Conservation (phyloP, 2,113 vertebrate species). For the Turdus rufiventris region DNA sequence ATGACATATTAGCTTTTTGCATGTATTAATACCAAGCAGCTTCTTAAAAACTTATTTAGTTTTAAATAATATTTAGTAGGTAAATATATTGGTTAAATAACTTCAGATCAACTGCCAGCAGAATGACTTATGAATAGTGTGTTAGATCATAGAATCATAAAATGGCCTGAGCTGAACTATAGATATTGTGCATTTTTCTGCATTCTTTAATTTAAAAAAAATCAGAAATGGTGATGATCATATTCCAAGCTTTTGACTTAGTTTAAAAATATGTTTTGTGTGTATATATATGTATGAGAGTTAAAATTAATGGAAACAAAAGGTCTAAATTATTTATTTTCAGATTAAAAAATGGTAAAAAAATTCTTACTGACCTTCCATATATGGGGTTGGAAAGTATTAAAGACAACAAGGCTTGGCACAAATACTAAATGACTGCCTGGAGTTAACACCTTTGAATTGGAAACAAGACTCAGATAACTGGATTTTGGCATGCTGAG, state of each 20-base stretch:
- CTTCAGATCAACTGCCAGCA: not conserved
- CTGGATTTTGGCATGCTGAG: not conserved
- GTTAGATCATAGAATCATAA: not conserved
- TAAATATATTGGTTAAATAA: not conserved
- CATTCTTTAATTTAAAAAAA: not conserved
- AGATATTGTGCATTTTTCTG: not conserved
- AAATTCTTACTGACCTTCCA: not conserved
- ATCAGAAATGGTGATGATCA: not conserved
- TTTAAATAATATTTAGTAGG: not conserved
- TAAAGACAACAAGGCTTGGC: not conserved
- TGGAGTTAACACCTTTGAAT: not conserved
- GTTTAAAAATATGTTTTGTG: not conserved
- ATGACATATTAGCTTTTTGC: not conserved
- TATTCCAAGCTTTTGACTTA: not conserved
- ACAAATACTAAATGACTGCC: not conserved
- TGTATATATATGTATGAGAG: not conserved
- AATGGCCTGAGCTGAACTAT: not conserved
- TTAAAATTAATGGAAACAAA: not conserved
- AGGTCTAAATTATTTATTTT: not conserved
- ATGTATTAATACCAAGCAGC: not conserved
- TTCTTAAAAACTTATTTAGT: not conserved
- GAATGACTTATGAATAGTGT: not conserved
- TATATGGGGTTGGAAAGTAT: not conserved
- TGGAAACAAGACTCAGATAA: not conserved
- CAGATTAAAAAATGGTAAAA: not conserved